Evolutionary conservation across 2,797 vertebrate species (phyloP), one percentile per base, ranked within the genome.

Genomic region (Poeciliopsis gracilis): DNA sequence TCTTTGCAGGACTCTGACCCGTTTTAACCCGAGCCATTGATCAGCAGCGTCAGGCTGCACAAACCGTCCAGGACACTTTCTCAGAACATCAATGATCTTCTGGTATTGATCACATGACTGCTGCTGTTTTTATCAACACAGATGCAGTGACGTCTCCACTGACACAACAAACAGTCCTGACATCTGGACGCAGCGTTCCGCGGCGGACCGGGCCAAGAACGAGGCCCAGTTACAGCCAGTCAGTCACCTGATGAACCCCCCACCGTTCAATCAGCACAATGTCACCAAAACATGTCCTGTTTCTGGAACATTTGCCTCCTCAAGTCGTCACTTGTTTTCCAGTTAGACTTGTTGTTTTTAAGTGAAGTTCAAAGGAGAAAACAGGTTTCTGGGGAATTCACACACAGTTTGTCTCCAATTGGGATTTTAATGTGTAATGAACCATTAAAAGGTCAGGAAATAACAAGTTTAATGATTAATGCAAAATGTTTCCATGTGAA

Each of bases 51-150:
- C 71, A n/a, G 15, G 5, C 57, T 51, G 57, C 41, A 45, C 46
- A 33, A 57, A 18, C 59, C 25, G 43, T 72, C 25, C 33, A 11
- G 28, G 45, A 28, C 25, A 18, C 38, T 53, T 61, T 70, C 72
- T 57, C 71, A 47, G 74, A 81, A 66, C 25, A 16, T 15, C n/a
- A 43, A 0, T 43, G 70, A 71, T 71, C 63, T 72, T 16, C 46
- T 49, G 69, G 36, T 71, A 77, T 70, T 67, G 67, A 77, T 77
- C 79, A 46, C 20, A 53, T 28, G 67, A 69, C 23, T 69, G 67
- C 25, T 41, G 66, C 53, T 67, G 36, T 25, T 61, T 2, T 41
- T 45, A 1, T n/a, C 28, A 76, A 51, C 61, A 49, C 12, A 23
- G 67, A 45, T 28, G 41, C 3, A 1, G 2, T 70, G 25, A 70